Evolutionary conservation across 2,113 vertebrate genomes (phyloP).

Genomic region (Caranx melampygus): DNA sequence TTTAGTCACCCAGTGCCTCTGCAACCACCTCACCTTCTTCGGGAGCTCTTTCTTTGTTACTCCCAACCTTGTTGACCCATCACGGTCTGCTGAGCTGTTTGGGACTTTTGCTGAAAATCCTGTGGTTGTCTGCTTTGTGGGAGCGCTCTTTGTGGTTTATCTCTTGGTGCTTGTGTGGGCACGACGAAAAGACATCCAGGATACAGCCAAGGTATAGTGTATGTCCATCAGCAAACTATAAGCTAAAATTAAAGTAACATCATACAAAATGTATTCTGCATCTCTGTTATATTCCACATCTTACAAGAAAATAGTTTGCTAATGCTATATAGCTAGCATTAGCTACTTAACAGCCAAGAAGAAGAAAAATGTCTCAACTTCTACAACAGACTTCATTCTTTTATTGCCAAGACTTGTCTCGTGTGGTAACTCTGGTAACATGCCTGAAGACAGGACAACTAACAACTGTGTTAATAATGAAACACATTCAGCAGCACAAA

Average conservation of each 20-base stretch:
- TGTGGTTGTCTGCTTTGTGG: conserved; percentile 89
- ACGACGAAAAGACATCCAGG: conserved; percentile 88
- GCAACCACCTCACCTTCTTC: conserved; percentile 93
- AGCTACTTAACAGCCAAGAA: too few relatives aligned
- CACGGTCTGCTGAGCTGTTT: conserved; percentile 87
- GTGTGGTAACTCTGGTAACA: too few relatives aligned
- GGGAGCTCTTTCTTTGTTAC: conserved; percentile 91
- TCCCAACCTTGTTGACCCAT: conserved; percentile 88
- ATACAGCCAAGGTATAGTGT: conserved; percentile 85
- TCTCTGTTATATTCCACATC: neutral
- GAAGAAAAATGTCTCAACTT: too few relatives aligned
- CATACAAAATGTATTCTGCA: neutral
- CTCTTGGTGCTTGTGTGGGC: conserved; percentile 89
- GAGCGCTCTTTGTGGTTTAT: conserved; percentile 86
- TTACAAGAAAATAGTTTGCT: too few relatives aligned
- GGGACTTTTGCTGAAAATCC: conserved; percentile 90
- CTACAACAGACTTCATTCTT: too few relatives aligned
- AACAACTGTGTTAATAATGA: too few relatives aligned
- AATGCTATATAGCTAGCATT: too few relatives aligned
- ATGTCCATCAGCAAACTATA: neutral
- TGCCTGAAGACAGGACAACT: too few relatives aligned
- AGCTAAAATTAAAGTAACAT: neutral
- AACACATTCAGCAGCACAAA: too few relatives aligned
- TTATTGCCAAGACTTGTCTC: too few relatives aligned
- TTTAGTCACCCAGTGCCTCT: conserved; percentile 88